Base-by-base conservation (phyloP, 2,797 vertebrate species). In the Margarornis squamiger region DNA sequence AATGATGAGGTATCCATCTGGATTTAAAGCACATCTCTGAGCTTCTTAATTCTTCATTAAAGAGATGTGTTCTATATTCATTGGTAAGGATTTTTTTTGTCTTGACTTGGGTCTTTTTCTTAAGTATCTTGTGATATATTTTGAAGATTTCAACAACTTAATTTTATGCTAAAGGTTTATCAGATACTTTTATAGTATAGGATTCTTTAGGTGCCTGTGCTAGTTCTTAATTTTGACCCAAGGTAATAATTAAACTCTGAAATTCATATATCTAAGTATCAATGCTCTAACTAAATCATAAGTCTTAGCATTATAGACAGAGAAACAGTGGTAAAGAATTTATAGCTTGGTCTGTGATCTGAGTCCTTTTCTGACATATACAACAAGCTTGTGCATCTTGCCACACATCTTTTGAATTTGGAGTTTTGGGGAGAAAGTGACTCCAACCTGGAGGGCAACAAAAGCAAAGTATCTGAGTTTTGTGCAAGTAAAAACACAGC, bases 11-110 rank as follows among this genome's bases (percentile, higher is more conserved):
- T 95, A 72, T 84, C 68, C 66, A 7, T 67, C 88, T 92, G 90
- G 85, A 86, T 86, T 74, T 92, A 91, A 94, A 95, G 57, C 71
- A 79, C 24, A 57, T 92, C 82, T 88, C 61, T 89, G 78, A 94
- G 34, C 65, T 94, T 80, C 78, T 92, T 86, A 61, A 58, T 84
- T 85, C 73, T 79, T 95, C 90, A 8, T 74, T 82, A 57, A 74
- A 78, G 72, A 89, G 92, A 92, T 97, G 81, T 94, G 92, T 92
- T 94, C 72, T 93, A n/a, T 88, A 94, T 96, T 96, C 71, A 91
- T 88, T 75, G 94, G 95, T 97, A 95, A 97, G 96, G 26, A 49
- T 87, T 23, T 43, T 92, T 48, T 78, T 84, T 32, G 17, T 61
- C 58, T 68, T 92, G 10, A 59, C 51, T 80, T 34, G 11, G 20